Conservation (phyloP, 2,797 vertebrate genomes). For the Xiphophorus birchmanni region DNA sequence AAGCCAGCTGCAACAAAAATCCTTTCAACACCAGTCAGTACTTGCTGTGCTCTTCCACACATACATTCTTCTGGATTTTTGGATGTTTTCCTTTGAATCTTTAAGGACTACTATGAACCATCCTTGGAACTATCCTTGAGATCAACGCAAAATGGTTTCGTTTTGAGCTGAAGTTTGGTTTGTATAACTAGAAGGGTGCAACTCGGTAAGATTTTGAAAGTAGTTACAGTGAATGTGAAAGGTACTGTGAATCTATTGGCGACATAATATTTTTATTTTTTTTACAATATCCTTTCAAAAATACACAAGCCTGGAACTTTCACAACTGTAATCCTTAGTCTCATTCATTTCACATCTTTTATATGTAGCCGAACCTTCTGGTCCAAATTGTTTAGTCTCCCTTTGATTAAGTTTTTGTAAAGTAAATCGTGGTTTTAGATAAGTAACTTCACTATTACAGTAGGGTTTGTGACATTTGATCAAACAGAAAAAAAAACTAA, state of each 20-base stretch:
- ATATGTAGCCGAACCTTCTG: not conserved
- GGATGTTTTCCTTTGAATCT: not conserved
- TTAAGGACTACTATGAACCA: not conserved
- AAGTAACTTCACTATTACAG: too few relatives aligned
- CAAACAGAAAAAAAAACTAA: slow-evolving; percentile 7
- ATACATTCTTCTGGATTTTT: not conserved
- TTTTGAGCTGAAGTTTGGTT: not conserved
- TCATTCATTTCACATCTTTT: slow-evolving; percentile 4
- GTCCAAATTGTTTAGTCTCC: too few relatives aligned
- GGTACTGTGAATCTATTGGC: not conserved
- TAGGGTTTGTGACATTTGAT: slow-evolving; percentile 14
- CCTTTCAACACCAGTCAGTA: not conserved
- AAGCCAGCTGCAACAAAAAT: not conserved
- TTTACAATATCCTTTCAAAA: too few relatives aligned
- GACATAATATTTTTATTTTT: not conserved
- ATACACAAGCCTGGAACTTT: not conserved
- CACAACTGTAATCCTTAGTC: not conserved
- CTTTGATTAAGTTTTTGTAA: too few relatives aligned
- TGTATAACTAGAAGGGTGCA: not conserved
- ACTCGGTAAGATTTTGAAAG: not conserved
- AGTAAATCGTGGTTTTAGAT: too few relatives aligned
- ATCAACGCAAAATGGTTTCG: not conserved
- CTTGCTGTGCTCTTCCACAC: not conserved
- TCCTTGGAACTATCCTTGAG: not conserved
- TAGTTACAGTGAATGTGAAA: not conserved